A percentile compares a stretch with the other conserved stretches of the same genome.
These are phyloP conservation scores for Halichoeres trimaculatus DNA, from an alignment of 2,113 vertebrate species.

Conservation along the genomic window DNA sequence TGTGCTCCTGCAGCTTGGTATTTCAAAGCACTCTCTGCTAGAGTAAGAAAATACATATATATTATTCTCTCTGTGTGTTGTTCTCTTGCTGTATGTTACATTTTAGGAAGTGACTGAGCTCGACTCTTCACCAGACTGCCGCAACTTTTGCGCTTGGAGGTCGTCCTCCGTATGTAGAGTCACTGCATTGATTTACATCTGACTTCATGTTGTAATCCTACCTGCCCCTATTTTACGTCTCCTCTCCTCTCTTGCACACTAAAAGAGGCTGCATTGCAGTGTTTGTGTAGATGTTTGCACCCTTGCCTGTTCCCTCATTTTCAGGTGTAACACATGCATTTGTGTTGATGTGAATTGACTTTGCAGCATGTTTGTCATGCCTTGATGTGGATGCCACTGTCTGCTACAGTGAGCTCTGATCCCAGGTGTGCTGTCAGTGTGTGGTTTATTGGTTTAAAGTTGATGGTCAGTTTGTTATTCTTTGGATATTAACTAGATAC, in stretches of 20 bases:
- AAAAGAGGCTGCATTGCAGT: slow-evolving; percentile 56
- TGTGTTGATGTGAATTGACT: slow-evolving; percentile 33
- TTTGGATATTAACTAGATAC: background rate
- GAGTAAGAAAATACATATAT: slow-evolving; percentile 37
- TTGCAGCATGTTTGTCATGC: slow-evolving; percentile 46
- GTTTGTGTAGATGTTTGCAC: slow-evolving; percentile 47
- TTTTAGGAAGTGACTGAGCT: slow-evolving; percentile 77
- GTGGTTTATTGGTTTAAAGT: slow-evolving; percentile 10
- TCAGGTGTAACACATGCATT: slow-evolving; percentile 27
- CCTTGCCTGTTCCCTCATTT: slow-evolving; percentile 28
- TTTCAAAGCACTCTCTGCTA: background rate
- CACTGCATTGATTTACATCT: slow-evolving; percentile 58
- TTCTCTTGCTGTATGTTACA: slow-evolving; percentile 66
- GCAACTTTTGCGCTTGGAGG: slow-evolving; percentile 80
- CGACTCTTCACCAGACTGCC: slow-evolving; percentile 69
- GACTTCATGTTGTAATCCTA: slow-evolving; percentile 52
- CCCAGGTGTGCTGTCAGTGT: slow-evolving; percentile 23
- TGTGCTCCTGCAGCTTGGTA: background rate
- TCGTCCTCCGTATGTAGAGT: slow-evolving; percentile 78
- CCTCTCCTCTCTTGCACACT: slow-evolving; percentile 19
- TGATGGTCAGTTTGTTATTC: background rate
- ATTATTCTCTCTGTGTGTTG: slow-evolving; percentile 51
- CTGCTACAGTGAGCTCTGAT: slow-evolving; percentile 6
- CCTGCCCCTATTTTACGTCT: slow-evolving; percentile 16
- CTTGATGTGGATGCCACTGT: slow-evolving; percentile 17